Base-by-base conservation (phyloP, 1,140 invertebrate species). In the Rhysida immarginata region DNA sequence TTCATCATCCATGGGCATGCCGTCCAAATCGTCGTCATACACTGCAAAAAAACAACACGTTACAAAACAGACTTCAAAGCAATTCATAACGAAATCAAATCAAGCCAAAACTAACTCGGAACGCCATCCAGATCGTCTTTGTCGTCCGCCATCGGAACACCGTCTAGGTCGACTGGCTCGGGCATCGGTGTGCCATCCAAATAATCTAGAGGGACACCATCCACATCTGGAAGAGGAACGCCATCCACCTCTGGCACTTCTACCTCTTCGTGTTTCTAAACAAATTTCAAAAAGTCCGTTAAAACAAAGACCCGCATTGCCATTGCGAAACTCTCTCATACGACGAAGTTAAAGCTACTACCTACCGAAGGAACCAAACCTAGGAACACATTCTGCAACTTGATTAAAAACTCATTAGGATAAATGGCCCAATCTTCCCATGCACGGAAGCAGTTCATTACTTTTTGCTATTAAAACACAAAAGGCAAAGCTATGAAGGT, bases 371-470 rank as follows among this genome's bases (percentile, higher is more conserved):
- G 62, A 18, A 72, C 66, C 2, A 82, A 66, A 2, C 91, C 91
- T 13, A 92, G 72, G 65, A 99, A 99, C 13, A 88, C 79, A 68
- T 94, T 92, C 67, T 94, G 89, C 42, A 96, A 72, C 67, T 82
- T 84, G 48, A 89, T 81, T 26, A 99, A 74, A 71, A 91, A 92
- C 58, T 98, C 93, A 62, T 85, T 85, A 0, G 94, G 87, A 75
- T 99, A 99, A 50, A 99, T 82, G 26, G 87, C 81, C 84, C 93
- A 96, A 64, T 99, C 96, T 72, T 96, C 92, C 95, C 96, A 99
- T 1, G 93, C 91, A 66, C 88, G 80, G 66, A 99, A 86, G 64
- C 92, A 87, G 64, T 82, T 79, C 75, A 94, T 85, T n/a, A 99
- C 86, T 57, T 95, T 79, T 61, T 92, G 83, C 74, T 76, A 62